Evolutionary conservation across 1,140 invertebrate genomes (phyloP), one percentile per base, ranked within the genome.

Genomic region (Papilio glaucus): DNA sequence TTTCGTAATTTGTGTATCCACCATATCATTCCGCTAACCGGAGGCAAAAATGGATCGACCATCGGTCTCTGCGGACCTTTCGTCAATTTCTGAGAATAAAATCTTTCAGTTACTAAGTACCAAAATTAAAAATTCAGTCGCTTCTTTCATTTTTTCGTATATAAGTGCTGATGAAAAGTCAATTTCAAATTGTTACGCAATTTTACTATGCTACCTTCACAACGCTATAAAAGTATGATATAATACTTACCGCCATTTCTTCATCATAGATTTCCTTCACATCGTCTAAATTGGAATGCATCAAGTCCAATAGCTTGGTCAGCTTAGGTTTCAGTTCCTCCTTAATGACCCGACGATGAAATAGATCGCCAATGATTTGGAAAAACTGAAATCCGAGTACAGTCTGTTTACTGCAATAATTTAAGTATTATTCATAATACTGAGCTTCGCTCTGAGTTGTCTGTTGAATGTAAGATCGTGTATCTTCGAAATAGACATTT

Each of bases 331-430:
- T 89, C 10, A 94, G 75, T 72, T 93, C 95, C 12, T 94, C 89
- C 78, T 95, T 95, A 60, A 98, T 96, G 18, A 96, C 92, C 4
- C 96, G 95, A 38, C 97, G 93, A 29, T 96, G 95, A 37, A 96
- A 92, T 39, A 98, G 91, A 63, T 95, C 94, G 7, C 96, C 96
- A 73, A 96, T 94, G 9, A 97, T 95, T 91, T 96, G 95, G 49
- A 97, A 94, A 42, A 97, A 94, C 95, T 96, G 93, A 38, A 94
- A 93, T n/a, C 74, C 67, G 45, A 41, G 21, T 8, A 67, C 4
- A 24, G n/a, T 70, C 3, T 42, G 4, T 39, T 12, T 53, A 39
- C 24, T 65, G 41, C 24, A 8, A 70, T 33, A 6, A 33, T 33
- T 33, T 33, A 33, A 6, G 29, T 33, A 3, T 33, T 6, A 6